Evolutionary conservation across 2,797 vertebrate genomes (phyloP), one percentile per base, ranked within the genome.

Genomic region (Adrianichthys oophorus): DNA sequence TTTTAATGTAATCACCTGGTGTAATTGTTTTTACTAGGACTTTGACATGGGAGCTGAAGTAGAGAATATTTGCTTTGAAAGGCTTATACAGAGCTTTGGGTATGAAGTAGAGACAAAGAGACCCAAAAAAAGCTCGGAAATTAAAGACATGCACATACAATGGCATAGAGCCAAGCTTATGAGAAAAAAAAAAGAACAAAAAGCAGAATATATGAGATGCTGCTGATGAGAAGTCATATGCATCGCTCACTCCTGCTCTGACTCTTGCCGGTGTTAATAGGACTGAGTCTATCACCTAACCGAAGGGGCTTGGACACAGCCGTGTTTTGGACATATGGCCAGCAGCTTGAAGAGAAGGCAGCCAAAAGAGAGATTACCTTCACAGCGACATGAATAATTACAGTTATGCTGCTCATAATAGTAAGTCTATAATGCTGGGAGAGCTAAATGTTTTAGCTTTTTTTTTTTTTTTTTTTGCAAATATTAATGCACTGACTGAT

Each of bases 331-430:
- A 83, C 87, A 90, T 87, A 90, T 89, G 88, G 88, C 59, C 70
- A 59, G 43, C 82, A 80, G 83, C 80, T 50, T 65, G 80, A 72
- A 48, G 48, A 19, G 44, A 54, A 21, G 48, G 76, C 78, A 87
- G 88, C 87, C 85, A 88, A 62, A 77, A 78, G 64, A 79, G 53
- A 79, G 85, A 85, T 86, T 86, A 87, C 77, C 66, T 64, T 70
- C 82, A 65, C 70, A 75, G 76, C 59, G 60, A 81, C 70, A 70
- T 37, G 70, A 67, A 65, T 74, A 70, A 84, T 85, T 72, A 74
- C 55, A 48, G 46, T 62, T 64, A 66, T 63, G 69, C 68, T 51
- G 66, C 58, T 64, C 72, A 78, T 55, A 48, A 72, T 53, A 64
- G 44, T 19, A 44, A 46, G 44, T 26, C 52, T 24, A 52, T 12